Evolutionary conservation across 2,888 invertebrate genomes (phyloP).

Genomic region (Kryphioiulus occultus): DNA sequence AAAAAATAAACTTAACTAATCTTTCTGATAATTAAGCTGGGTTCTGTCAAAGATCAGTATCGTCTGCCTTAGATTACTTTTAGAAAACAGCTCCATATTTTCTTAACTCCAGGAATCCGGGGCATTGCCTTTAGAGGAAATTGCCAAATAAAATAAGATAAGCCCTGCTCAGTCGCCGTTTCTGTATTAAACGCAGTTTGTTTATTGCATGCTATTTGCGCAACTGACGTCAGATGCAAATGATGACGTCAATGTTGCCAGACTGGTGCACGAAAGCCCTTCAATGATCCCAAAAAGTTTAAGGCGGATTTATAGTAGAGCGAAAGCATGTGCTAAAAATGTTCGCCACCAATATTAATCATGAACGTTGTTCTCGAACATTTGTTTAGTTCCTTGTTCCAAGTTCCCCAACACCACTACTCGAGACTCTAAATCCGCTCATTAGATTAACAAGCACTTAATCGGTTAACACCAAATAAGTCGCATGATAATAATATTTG

Average conservation of each 20-base stretch:
- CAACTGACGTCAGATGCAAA: not conserved
- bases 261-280: not conserved
- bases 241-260: not conserved
- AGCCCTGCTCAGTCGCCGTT: not conserved
- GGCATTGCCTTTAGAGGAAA: not conserved
- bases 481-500: not conserved
- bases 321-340: not conserved
- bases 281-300: not conserved
- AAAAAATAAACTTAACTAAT: too few species aligned
- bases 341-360: not conserved
- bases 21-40: not conserved
- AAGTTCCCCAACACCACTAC: not conserved
- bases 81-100: not conserved
- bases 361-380: not conserved
- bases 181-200: not conserved
- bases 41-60: not conserved
- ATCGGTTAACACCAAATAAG: not conserved
- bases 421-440: not conserved
- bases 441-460: not conserved
- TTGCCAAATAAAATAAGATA: not conserved
- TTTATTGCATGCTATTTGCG: not conserved
- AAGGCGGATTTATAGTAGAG: not conserved
- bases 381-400: not conserved
- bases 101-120: not conserved
- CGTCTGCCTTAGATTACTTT: not conserved